Evolutionary conservation across 2,888 invertebrate species (phyloP).

Genomic region (Habrosyne pyritoides): DNA sequence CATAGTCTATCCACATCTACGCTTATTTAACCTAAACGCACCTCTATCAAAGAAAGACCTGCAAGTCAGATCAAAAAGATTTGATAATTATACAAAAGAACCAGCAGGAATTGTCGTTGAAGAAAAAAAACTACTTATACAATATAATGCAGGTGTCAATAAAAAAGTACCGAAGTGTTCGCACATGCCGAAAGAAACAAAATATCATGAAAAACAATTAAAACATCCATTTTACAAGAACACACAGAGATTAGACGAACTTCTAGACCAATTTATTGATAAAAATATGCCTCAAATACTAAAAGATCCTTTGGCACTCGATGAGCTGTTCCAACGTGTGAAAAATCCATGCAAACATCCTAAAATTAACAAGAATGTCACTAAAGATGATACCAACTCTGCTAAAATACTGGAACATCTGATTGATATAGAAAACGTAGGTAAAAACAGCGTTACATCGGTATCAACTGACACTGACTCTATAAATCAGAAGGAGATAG

Average conservation of each 20-base stretch:
- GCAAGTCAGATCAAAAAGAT: conserved; percentile 27
- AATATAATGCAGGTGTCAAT: conserved; percentile 41
- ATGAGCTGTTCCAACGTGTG: conserved; percentile 26
- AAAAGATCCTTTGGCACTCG: conserved; percentile 36
- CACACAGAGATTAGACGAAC: conserved; percentile 56
- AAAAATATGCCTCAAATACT: conserved; percentile 43
- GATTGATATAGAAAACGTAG: conserved; percentile 4
- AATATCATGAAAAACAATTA: conserved; percentile 53
- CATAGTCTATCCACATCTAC: conserved; percentile 2
- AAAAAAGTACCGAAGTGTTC: conserved; percentile 57
- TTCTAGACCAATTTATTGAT: conserved; percentile 51
- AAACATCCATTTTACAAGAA: conserved; percentile 67
- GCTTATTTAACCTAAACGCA: conserved; percentile 2
- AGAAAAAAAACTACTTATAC: conserved; percentile 52
- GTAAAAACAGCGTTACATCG: neutral
- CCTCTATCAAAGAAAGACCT: neutral
- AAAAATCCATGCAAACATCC: conserved; percentile 36
- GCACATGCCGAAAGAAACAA: conserved; percentile 49
- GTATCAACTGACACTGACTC: neutral
- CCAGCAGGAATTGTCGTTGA: conserved; percentile 51
- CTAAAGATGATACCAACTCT: neutral
- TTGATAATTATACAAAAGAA: conserved; percentile 20
- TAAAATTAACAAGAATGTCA: conserved; percentile 7
- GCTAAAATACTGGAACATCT: conserved; percentile 9
- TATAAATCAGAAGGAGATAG: neutral